Conservation (phyloP, 2,113 vertebrate genomes). For the Stegastes partitus region DNA sequence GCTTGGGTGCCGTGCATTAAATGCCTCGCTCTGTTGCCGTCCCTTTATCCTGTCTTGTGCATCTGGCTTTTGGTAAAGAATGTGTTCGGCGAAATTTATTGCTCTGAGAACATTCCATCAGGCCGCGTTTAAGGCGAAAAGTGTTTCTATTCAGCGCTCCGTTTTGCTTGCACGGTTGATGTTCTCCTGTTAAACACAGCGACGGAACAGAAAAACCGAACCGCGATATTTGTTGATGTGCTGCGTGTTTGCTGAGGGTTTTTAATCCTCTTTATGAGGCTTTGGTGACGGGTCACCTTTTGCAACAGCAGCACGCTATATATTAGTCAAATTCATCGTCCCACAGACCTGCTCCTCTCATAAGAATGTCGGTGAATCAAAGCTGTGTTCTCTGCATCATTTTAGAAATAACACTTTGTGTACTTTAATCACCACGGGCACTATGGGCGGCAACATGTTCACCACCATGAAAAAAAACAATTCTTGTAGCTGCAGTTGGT, state of each 20-base stretch:
- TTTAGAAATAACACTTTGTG: neutral
- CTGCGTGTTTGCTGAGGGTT: conserved; percentile 3
- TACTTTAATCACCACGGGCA: conserved; percentile 13
- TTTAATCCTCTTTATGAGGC: conserved; percentile 48
- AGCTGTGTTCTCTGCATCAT: neutral
- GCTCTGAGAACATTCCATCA: conserved; percentile 25
- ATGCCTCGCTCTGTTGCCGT: conserved; percentile 42
- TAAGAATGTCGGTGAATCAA: conserved; percentile 11
- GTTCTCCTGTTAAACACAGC: neutral
- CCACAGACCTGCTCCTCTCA: conserved; percentile 22
- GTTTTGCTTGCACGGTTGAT: neutral
- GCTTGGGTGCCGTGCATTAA: conserved; percentile 63
- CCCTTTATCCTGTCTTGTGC: conserved; percentile 36
- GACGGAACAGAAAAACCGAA: neutral
- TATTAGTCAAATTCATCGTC: conserved; percentile 57
- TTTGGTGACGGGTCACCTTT: conserved; percentile 23
- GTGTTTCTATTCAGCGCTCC: neutral
- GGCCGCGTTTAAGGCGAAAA: conserved; percentile 8
- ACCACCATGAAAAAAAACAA: neutral
- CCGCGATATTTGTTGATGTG: neutral
- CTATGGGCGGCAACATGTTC: conserved; percentile 11
- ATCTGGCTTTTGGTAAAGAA: conserved; percentile 50
- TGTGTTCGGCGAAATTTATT: conserved; percentile 38
- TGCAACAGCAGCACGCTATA: conserved; percentile 27
- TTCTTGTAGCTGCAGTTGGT: neutral